Percentiles rank a stretch among this genome's conserved stretches.
Evolutionary conservation across 2,797 vertebrate genomes (phyloP).

Genomic region (Pipistrellus pipistrellus): DNA sequence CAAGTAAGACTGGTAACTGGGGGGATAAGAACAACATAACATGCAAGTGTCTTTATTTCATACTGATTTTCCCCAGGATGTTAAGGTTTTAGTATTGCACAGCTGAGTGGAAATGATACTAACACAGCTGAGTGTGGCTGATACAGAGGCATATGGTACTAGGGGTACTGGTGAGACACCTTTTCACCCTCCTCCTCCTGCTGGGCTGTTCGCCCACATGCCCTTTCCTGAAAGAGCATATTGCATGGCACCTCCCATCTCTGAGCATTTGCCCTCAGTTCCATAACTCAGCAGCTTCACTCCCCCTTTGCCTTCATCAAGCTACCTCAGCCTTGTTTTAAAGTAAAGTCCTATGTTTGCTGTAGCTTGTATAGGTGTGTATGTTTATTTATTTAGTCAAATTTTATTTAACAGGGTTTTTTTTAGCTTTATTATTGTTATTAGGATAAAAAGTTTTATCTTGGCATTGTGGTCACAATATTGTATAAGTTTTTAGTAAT

Average conservation of each 20-base stretch:
- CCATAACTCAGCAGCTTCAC: background rate
- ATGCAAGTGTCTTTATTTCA: background rate
- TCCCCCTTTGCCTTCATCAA: background rate
- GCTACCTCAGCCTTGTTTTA: background rate
- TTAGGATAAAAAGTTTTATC: conserved; percentile 44
- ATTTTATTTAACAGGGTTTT: background rate
- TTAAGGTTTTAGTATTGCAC: background rate
- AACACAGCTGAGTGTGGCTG: background rate
- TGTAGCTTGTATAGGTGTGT: background rate
- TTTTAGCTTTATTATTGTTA: background rate
- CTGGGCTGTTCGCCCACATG: background rate
- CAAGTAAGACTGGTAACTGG: background rate
- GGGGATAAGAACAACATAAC: background rate
- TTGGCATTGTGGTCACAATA: background rate
- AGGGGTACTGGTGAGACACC: background rate
- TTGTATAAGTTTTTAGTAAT: background rate
- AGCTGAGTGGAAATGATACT: background rate
- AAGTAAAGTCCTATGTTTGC: background rate
- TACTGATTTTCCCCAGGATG: background rate
- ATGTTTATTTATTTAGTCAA: background rate
- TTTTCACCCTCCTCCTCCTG: background rate
- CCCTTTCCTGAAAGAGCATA: background rate
- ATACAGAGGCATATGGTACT: background rate
- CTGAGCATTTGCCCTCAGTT: background rate
- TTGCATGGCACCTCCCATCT: rapidly evolving